These are phyloP conservation scores for Drosophila grimshawi DNA, from an alignment of 1,140 invertebrate species.

Conservation along the genomic window DNA sequence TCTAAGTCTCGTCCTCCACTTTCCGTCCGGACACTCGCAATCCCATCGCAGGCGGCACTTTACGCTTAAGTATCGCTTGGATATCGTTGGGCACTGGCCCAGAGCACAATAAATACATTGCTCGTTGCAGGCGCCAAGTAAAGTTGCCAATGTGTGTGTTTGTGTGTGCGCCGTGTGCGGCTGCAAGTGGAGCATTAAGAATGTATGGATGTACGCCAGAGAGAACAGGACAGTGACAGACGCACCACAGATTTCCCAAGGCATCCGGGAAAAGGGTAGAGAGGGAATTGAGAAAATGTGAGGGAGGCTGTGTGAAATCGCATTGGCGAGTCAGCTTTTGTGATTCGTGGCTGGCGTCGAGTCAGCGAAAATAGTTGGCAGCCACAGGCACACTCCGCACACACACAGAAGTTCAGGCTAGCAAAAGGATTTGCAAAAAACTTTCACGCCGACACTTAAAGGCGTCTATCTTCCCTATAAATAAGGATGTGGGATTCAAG, in stretches of 20 bases:
- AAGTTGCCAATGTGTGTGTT: slow-evolving; percentile 36
- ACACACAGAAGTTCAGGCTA: not conserved
- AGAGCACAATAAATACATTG: not conserved
- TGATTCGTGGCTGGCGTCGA: slow-evolving; percentile 32
- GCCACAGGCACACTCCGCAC: slow-evolving; percentile 1
- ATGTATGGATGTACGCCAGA: slow-evolving; percentile 37
- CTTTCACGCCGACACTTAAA: slow-evolving; percentile 12
- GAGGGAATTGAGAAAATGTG: too few species aligned
- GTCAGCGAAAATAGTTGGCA: slow-evolving; percentile 58
- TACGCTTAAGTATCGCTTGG: slow-evolving; percentile 13
- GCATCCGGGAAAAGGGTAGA: not conserved
- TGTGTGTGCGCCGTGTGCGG: not conserved
- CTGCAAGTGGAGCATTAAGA: slow-evolving; percentile 32
- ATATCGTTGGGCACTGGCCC: slow-evolving; percentile 21
- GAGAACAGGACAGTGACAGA: slow-evolving; percentile 4
- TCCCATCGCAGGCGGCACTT: slow-evolving; percentile 27
- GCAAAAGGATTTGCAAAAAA: slow-evolving; percentile 2
- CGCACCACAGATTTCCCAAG: slow-evolving; percentile 24
- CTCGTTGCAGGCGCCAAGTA: slow-evolving; percentile 21
- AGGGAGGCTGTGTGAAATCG: not conserved
- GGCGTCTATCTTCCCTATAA: too few species aligned
- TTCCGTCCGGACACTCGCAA: slow-evolving; percentile 9
- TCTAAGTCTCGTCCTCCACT: not conserved
- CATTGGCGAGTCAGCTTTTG: slow-evolving; percentile 21
- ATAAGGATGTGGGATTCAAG: too few species aligned